Percentiles rank a stretch among this genome's conserved stretches.
These are phyloP conservation scores for crab-eating macaque (Macaca fascicularis) DNA, from an alignment of 2,113 vertebrate species.

Conservation along the genomic window T2T-MFA8v1.1 NC_088375.1:145732001-145732500, in stretches of 20 bases:
- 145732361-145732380: conserved; percentile 91
- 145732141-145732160: background rate
- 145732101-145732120: background rate
- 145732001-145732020: background rate
- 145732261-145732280: background rate
- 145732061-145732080: background rate
- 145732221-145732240: background rate
- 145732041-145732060: background rate
- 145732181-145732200: background rate
- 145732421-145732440: background rate
- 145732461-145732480: background rate
- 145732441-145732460: conserved; percentile 18
- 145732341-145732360: conserved; percentile 97
- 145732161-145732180: background rate
- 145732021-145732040: background rate
- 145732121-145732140: background rate
- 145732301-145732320: conserved; percentile 98
- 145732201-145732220: background rate
- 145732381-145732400: conserved; percentile 89
- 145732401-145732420: background rate
- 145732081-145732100: background rate
- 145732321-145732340: conserved; percentile 95
- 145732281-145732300: conserved; percentile 78
- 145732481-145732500: background rate
- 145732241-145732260: background rate